Evolutionary conservation across 2,888 invertebrate species (phyloP), one percentile per base, ranked within the genome.

Genomic region (Antheraea yamamai): DNA sequence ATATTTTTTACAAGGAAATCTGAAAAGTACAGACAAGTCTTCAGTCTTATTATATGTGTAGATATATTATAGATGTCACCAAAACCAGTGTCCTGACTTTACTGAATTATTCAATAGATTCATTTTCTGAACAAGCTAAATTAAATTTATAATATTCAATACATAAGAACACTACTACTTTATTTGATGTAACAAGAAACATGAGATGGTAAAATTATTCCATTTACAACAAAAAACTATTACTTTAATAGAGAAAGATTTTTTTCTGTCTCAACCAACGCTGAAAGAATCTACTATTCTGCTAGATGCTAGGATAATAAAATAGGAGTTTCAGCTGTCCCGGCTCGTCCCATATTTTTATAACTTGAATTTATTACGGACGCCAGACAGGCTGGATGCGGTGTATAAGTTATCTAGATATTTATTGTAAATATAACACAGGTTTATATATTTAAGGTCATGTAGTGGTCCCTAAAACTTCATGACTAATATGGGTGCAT

Each of bases 361-460:
- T 86, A 85, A 80, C 84, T 80, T 55, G 78, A 81, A 84, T 87
- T 88, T 88, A 88, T 84, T 82, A 78, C 81, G 79, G 82, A 82
- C 84, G 83, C 84, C 86, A 85, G 81, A 77, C 79, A 81, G 85
- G 84, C 87, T 83, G 81, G 79, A 76, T 78, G 79, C 30, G 76
- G 77, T 68, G 23, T 78, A 77, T 78, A 79, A 77, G 66, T 77
- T 74, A 76, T 77, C 78, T 77, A 79, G 81, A 82, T 81, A 77
- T 79, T 77, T 74, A 78, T 75, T 52, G 76, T 47, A 47, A 47
- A 47, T 72, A 47, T 26, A 73, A 73, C 30, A 61, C 64, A 47
- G 23, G 61, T 47, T 73, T 23, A 64, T 26, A 64, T 64, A 64
- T 64, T 58, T 23, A 47, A 47, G 47, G 47, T 47, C 47, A 47